Base-by-base conservation (phyloP, 2,797 vertebrate species). In the Ammospiza maritima region DNA sequence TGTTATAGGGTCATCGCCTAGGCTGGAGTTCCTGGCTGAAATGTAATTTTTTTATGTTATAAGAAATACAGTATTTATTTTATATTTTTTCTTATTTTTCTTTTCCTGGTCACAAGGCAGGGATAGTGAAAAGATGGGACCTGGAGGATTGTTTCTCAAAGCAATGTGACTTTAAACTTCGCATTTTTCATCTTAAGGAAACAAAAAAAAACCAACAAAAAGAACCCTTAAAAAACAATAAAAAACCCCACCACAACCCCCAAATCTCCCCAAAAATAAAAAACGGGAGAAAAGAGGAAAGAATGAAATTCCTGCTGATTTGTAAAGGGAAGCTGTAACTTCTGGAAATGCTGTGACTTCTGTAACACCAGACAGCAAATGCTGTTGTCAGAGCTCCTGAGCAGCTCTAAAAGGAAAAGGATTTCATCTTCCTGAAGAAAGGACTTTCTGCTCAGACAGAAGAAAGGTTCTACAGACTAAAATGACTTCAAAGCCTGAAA, bases 51-150 rank as follows among this genome's bases (percentile, higher is more conserved):
- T 57, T n/a, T 30, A 22, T 13, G 23, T 29, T 53, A 4, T 2
- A 54, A 54, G 18, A 56, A 42, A 54, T 42, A 26, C 2, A n/a
- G 8, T 5, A 22, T 40, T 51, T 11, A 9, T 7, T 18, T 38
- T 38, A 12, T 12, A 38, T 16, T 1, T 10, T 9, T 5, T 14
- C 12, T 1, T 2, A 12, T 32, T n/a, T 16, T 14, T 27, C 9
- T 19, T 3, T 1, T 3, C 4, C 29, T 5, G 23, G 27, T 57
- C 10, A 50, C 12, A 30, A 47, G 38, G n/a, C n/a, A 17, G 30
- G 11, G 45, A 21, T 3, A 30, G 25, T 7, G 69, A 36, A 51
- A 51, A 76, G 38, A 34, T 18, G 5, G 19, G 30, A 69, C 16
- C 3, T 44, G 16, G 18, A 34, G 15, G 47, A 45, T 11, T 2